Evolutionary conservation across 1,140 invertebrate genomes (phyloP), one percentile per base, ranked within the genome.

Genomic region (Pachypeltis micranthus): DNA sequence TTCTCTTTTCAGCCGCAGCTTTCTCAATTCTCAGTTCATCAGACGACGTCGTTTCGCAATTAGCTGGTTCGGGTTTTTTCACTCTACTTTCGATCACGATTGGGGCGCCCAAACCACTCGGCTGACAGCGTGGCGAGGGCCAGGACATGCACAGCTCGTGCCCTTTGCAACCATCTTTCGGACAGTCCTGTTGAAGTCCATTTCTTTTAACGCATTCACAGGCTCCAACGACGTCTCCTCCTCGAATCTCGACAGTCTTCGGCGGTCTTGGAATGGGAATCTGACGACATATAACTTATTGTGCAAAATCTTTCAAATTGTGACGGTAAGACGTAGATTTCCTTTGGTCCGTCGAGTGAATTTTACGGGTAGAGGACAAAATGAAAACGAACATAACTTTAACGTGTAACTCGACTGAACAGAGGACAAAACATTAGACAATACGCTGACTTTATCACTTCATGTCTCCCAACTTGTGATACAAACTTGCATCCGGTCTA

Each of bases 141-240:
- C 57, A 31, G 3, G 57, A 31, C 1, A 59, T 14, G 29, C 57
- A 59, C n/a, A 28, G n/a, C 2, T 59, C 25, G 7, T 7, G 2
- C 10, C 57, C 57, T 2, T 28, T 26, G 24, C 57, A 59, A n/a
- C 25, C 28, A n/a, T n/a, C 28, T 31, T 59, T 59, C 1, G 57
- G 57, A 29, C 57, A 59, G 31, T 59, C 57, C 10, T 59, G 14
- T 23, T 59, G 57, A 28, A 59, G 26, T 25, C 57, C 57, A 23
- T 59, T 59, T 34, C 57, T 59, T 25, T 59, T 59, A 1, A 59
- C 10, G 57, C 57, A 59, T 7, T 29, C 26, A 25, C 57, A 59
- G 16, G n/a, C n/a, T 34, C 57, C 57, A 23, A 59, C 2, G n/a
- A 59, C 24, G 29, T 59, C 57, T 14, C 57, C 29, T 1, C 26